phyloP scores from a whole-genome alignment of 92 coral and sea anemone species.

The Palythoa heliodiscus region DNA sequence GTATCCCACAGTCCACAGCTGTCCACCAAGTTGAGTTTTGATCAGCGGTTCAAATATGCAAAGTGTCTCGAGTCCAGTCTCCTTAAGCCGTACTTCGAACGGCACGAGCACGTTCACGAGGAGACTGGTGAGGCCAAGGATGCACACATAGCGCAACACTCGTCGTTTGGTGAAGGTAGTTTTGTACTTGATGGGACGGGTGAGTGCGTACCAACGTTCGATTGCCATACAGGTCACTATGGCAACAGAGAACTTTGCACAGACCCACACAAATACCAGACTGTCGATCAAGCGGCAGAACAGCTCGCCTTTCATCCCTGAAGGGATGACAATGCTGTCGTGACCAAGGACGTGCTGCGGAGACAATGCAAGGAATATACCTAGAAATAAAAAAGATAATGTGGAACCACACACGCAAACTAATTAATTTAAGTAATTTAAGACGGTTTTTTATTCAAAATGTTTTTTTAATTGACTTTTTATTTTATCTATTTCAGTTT shows the following conservation, averaged over 20 bases:
- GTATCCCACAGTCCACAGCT: conserved; percentile 4
- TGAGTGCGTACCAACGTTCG: conserved; percentile 32
- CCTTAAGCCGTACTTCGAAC: background rate
- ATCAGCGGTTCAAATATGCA: conserved; percentile 6
- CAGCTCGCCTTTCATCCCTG: conserved; percentile 4
- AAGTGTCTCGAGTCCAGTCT: background rate
- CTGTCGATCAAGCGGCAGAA: conserved; percentile 32
- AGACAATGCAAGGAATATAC: conserved; percentile 15
- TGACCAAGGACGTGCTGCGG: conserved; percentile 24
- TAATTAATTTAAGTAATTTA: too few species aligned
- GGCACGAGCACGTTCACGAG: conserved; percentile 16
- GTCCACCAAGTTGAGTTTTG: conserved; percentile 4
- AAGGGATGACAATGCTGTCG: background rate
- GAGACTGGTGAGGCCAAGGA: background rate
- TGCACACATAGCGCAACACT: conserved; percentile 5
- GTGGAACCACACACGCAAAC: too few species aligned
- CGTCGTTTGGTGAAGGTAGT: background rate
- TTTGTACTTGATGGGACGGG: conserved; percentile 13
- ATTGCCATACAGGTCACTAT: conserved; percentile 35
- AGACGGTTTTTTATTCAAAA: too few species aligned
- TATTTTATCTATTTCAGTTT: too few species aligned
- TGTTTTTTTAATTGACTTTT: too few species aligned
- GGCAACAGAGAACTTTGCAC: conserved; percentile 30
- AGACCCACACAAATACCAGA: conserved; percentile 15
- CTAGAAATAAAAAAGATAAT: background rate